Conservation (phyloP, 2,888 invertebrate genomes). For the Hecatera dysodea region DNA sequence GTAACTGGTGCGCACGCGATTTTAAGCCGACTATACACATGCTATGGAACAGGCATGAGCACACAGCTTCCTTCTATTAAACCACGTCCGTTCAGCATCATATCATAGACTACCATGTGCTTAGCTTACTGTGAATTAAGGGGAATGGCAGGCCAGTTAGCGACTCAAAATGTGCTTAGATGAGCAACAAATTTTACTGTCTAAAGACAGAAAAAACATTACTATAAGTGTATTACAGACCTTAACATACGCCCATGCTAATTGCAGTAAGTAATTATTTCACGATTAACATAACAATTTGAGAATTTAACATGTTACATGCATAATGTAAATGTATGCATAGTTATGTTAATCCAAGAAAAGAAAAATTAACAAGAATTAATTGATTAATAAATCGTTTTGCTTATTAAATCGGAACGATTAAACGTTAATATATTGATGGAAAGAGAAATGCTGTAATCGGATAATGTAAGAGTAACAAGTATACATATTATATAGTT, state of each 20-base stretch:
- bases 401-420: slow-evolving; percentile 26
- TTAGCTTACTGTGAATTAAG: no score
- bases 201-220: no score
- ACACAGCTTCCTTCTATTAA: no score
- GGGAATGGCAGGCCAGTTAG: no score
- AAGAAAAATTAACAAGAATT: slow-evolving; percentile 26
- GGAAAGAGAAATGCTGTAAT: slow-evolving; percentile 13
- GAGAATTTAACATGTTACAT: slow-evolving; percentile 35
- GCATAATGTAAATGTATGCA: slow-evolving; percentile 43
- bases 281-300: slow-evolving; percentile 42
- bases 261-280: slow-evolving; percentile 22
- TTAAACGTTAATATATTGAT: no score
- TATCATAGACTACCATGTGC: no score
- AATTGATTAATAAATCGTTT: slow-evolving; percentile 42
- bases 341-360: slow-evolving; percentile 25
- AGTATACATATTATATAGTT: no score
- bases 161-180: no score
- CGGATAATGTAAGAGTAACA: background rate
- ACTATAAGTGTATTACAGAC: background rate
- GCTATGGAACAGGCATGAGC: no score
- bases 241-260: background rate
- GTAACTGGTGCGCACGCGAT: slow-evolving; percentile 34
- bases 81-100: no score
- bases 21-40: background rate
- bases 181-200: no score